Evolutionary conservation across 1,140 invertebrate species (phyloP).

Genomic region (Apis cerana): DNA sequence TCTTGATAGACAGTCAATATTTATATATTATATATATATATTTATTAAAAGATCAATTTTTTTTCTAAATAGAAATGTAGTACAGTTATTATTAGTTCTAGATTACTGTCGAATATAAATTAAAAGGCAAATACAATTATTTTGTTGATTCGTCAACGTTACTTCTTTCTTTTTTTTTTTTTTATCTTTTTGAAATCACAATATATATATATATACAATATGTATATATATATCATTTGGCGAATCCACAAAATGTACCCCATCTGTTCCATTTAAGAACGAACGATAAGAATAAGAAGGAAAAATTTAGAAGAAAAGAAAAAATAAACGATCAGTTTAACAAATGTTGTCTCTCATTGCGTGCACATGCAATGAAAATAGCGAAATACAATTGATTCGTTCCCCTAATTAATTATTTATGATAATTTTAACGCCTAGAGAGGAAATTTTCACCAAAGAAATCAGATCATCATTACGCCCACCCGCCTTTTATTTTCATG

Average conservation of each 20-base stretch:
- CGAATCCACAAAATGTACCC: slow-evolving; percentile 17
- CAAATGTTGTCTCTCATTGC: slow-evolving; percentile 17
- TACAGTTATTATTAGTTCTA: slow-evolving; percentile 16
- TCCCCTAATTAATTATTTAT: neutral
- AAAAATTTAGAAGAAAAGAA: neutral
- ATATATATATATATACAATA: neutral
- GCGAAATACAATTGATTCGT: neutral
- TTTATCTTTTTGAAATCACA: neutral
- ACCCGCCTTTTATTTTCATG: slow-evolving; percentile 64
- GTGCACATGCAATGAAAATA: slow-evolving; percentile 16
- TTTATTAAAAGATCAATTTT: slow-evolving; percentile 1
- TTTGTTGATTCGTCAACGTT: slow-evolving; percentile 48
- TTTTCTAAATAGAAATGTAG: slow-evolving; percentile 23
- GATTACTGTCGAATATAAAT: neutral
- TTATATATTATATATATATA: slow-evolving; percentile 36
- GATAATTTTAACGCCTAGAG: neutral
- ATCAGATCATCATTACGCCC: slow-evolving; percentile 66
- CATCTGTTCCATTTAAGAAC: neutral
- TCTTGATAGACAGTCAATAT: slow-evolving; percentile 66
- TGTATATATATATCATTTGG: neutral
- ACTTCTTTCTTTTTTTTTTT: neutral
- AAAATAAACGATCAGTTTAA: neutral
- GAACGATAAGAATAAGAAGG: neutral
- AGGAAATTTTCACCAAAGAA: slow-evolving; percentile 3
- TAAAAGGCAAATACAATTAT: neutral